These are phyloP conservation scores for Peromyscus leucopus DNA, from an alignment of 2,113 vertebrate genomes.

Conservation along the genomic window DNA sequence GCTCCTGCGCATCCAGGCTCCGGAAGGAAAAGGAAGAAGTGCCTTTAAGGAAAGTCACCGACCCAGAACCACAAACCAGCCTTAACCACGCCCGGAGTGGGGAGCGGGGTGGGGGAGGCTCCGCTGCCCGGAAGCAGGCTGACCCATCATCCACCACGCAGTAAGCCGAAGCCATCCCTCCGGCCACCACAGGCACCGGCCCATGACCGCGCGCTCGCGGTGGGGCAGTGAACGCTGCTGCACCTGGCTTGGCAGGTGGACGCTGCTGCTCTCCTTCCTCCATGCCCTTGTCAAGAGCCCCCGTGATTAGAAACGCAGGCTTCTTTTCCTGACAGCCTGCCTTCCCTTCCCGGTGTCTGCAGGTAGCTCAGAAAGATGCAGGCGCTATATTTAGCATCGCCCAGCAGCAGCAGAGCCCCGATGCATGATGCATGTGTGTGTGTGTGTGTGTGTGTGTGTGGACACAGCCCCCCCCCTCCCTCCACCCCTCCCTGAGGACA, in stretches of 20 bases:
- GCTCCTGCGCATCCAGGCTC: background rate
- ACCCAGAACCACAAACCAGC: conserved; percentile 7
- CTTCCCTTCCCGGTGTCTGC: background rate
- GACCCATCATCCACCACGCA: background rate
- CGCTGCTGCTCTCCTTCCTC: background rate
- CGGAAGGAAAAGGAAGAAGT: conserved; percentile 64
- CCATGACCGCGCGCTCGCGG: accelerated
- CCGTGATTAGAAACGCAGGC: background rate
- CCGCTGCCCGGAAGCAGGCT: background rate
- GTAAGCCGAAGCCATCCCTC: background rate
- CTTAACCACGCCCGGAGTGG: background rate
- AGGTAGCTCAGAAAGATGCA: background rate
- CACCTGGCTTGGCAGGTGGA: background rate
- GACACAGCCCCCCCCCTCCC: background rate
- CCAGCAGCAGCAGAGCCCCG: background rate
- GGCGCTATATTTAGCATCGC: background rate
- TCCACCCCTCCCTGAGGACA: background rate
- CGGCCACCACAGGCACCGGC: accelerated
- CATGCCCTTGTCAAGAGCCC: background rate
- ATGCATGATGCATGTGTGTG: accelerated
- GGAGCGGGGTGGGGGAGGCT: background rate
- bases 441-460: accelerated
- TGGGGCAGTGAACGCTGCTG: background rate
- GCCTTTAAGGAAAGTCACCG: conserved; percentile 62
- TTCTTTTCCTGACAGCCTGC: background rate